Evolutionary conservation across 2,888 invertebrate genomes (phyloP), one percentile per base, ranked within the genome.

Genomic region (Oeneis ivallda): DNA sequence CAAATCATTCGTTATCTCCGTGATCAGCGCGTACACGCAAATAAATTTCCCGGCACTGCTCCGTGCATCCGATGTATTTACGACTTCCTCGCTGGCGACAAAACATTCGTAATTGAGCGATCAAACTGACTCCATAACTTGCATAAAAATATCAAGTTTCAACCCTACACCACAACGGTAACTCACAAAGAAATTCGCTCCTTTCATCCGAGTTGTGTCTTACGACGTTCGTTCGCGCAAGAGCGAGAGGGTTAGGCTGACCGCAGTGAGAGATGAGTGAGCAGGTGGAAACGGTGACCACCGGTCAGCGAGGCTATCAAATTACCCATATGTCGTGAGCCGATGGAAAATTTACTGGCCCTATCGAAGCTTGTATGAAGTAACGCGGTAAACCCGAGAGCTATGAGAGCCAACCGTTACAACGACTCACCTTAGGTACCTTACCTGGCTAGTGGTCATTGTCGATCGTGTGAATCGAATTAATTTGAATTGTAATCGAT

Each of bases 81-180:
- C 86, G 79, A 82, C 84, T 89, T 89, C 90, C 90, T 84, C 79
- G 76, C 72, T 76, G 75, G 70, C 76, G 78, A 84, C 84, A 84
- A 84, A 80, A 85, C 87, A 85, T 80, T 78, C 71, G 81, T 88
- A 87, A 91, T 91, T 88, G 89, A 91, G 89, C 83, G 83, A 86
- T 91, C 90, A 89, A 81, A 76, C 73, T 76, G 74, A 74, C 74
- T 76, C 83, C 79, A 85, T 87, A 85, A 84, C 82, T 87, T 76
- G 82, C 83, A 78, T 75, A 75, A 80, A 80, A 81, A 83, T 89
- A 89, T 90, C 89, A 76, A 79, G 80, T 90, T 89, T 77, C 84
- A 83, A 81, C 83, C 84, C 83, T 82, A 62, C 59, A 64, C 63
- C 32, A 37, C 49, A 1, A 64, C 77, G 76, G 49, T 75, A 79